phyloP scores from a whole-genome alignment of 2,113 vertebrate species.

The Casuarius casuarius region DNA sequence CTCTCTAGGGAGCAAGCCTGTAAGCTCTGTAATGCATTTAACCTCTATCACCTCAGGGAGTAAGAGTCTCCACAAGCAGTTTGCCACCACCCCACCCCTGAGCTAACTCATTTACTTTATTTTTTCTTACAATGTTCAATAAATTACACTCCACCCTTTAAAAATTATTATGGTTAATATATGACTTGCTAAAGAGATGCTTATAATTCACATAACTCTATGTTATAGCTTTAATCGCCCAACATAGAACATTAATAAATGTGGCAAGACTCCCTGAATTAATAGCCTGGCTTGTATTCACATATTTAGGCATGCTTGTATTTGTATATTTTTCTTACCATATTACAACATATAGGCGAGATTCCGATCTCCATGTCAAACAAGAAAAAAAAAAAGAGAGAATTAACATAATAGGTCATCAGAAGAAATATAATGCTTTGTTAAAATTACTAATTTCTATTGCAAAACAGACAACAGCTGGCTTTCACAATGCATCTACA shows the following conservation, averaged over 20 bases:
- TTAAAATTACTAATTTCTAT: slow-evolving; percentile 24
- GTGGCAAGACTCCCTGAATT: slow-evolving; percentile 53
- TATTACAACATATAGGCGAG: not conserved
- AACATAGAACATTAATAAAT: slow-evolving; percentile 64
- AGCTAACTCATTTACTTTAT: slow-evolving; percentile 62
- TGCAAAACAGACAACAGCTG: slow-evolving; percentile 25
- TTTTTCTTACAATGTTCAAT: slow-evolving; percentile 72
- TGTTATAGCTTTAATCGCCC: slow-evolving; percentile 73
- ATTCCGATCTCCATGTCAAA: slow-evolving; percentile 11
- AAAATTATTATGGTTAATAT: slow-evolving; percentile 73
- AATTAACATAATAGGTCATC: not conserved
- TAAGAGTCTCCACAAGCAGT: slow-evolving; percentile 67
- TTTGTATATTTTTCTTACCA: slow-evolving; percentile 31
- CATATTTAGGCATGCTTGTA: slow-evolving; percentile 51
- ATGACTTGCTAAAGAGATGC: slow-evolving; percentile 72
- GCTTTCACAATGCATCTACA: not conserved
- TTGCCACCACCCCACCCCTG: slow-evolving; percentile 54
- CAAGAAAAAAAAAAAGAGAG: not conserved
- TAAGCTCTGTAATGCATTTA: slow-evolving; percentile 71
- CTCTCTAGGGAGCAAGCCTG: slow-evolving; percentile 33
- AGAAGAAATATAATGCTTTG: slow-evolving; percentile 9
- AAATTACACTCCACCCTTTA: slow-evolving; percentile 75
- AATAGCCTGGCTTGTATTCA: slow-evolving; percentile 68
- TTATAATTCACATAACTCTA: slow-evolving; percentile 75
- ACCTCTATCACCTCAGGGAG: slow-evolving; percentile 67